phyloP scores from a whole-genome alignment of 2,797 vertebrate species.

The Thamnophis elegans region DNA sequence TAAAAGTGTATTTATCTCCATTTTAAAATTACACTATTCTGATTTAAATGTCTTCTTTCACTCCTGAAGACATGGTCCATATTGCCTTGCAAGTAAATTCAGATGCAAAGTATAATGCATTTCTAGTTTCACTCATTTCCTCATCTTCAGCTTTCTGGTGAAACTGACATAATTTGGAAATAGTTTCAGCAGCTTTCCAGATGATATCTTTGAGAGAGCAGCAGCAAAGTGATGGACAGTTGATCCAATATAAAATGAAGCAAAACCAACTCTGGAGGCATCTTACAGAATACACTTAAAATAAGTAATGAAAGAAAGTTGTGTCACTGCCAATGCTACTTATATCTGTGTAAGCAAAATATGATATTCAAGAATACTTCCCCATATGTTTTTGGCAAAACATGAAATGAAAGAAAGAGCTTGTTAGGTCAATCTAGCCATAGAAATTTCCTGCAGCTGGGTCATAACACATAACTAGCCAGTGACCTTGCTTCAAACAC shows the following conservation, averaged over 20 bases:
- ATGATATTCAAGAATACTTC: slow-evolving; percentile 61
- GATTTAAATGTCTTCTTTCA: background rate
- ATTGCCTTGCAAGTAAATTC: background rate
- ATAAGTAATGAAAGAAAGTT: slow-evolving; percentile 65
- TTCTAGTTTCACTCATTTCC: background rate
- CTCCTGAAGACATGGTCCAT: background rate
- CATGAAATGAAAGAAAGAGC: slow-evolving; percentile 49
- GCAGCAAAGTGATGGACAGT: background rate
- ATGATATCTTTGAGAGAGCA: background rate
- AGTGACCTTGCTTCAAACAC: background rate
- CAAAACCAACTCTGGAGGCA: slow-evolving; percentile 63
- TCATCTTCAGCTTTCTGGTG: background rate
- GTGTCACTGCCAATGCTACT: slow-evolving; percentile 63
- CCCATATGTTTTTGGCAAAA: slow-evolving; percentile 54
- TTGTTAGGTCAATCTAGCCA: slow-evolving; percentile 24
- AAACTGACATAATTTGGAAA: background rate
- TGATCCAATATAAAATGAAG: background rate
- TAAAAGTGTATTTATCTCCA: background rate
- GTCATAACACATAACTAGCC: background rate
- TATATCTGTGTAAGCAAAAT: slow-evolving; percentile 65
- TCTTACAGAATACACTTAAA: slow-evolving; percentile 65
- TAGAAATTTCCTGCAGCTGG: background rate
- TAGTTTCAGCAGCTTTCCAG: background rate
- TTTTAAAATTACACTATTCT: background rate
- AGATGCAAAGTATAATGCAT: background rate